Conservation (phyloP, 2,797 vertebrate genomes). For the Synanceia verrucosa region DNA sequence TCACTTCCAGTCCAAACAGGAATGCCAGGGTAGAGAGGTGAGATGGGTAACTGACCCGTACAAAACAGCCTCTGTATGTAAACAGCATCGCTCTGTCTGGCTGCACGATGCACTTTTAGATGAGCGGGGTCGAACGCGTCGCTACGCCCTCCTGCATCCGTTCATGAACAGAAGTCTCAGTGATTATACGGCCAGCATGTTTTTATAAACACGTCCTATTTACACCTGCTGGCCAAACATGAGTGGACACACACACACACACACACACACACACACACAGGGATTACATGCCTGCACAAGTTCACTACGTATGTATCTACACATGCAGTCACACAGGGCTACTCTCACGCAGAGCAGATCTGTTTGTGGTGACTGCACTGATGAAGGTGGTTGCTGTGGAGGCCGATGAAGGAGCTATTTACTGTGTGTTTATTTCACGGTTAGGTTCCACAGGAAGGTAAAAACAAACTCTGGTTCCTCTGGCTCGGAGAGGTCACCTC, state of each 20-base stretch:
- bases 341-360: conserved; percentile 39
- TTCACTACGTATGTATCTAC: conserved; percentile 8
- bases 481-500: conserved; percentile 35
- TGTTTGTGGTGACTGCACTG: conserved; percentile 38
- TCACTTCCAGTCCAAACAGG: conserved; percentile 22
- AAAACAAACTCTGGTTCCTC: conserved; percentile 65
- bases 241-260: conserved; percentile 11
- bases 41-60: conserved; percentile 40
- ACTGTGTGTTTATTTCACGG: conserved; percentile 49
- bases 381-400: conserved; percentile 71
- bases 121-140: conserved; percentile 25
- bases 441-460: conserved; percentile 52
- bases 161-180: conserved; percentile 53
- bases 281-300: conserved; percentile 3
- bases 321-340: background rate
- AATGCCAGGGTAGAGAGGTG: conserved; percentile 32
- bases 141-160: conserved; percentile 35
- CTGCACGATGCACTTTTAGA: conserved; percentile 31
- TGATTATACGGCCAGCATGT: conserved; percentile 45
- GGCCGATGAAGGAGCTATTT: conserved; percentile 69
- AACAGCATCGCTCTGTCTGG: conserved; percentile 60
- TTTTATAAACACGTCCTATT: conserved; percentile 64
- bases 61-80: conserved; percentile 53
- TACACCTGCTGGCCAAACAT: conserved; percentile 66
- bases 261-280: background rate